Percentiles rank a stretch among this genome's conserved stretches.
phyloP scores from a whole-genome alignment of 2,113 vertebrate genomes.

The Hoplias malabaricus region DNA sequence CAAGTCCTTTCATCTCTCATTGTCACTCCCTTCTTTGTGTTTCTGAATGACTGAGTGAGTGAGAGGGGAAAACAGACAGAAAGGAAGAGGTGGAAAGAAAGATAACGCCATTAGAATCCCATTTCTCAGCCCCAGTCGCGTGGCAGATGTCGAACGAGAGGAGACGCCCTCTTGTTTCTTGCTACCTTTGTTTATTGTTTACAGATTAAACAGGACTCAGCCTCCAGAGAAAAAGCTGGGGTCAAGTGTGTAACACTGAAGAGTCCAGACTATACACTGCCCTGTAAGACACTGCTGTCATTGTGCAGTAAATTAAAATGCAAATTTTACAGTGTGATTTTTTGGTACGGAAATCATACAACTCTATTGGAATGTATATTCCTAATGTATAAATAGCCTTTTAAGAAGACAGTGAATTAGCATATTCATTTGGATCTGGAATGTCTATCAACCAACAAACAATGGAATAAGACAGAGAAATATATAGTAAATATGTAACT shows the following conservation, averaged over 20 bases:
- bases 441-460: too few relatives aligned
- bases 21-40: conserved; percentile 62
- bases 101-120: conserved; percentile 80
- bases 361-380: too few relatives aligned
- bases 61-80: conserved; percentile 45
- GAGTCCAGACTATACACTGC: background rate
- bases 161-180: conserved; percentile 58
- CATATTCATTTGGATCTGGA: too few relatives aligned
- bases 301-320: too few relatives aligned
- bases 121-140: conserved; percentile 80
- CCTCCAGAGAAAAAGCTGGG: conserved; percentile 67
- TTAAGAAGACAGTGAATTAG: too few relatives aligned
- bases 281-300: too few relatives aligned
- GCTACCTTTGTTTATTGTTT: conserved; percentile 75
- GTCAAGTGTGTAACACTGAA: conserved; percentile 61
- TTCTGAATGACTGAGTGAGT: conserved; percentile 67
- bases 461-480: too few relatives aligned
- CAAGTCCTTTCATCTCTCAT: conserved; percentile 90
- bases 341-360: too few relatives aligned
- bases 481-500: too few relatives aligned
- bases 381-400: too few relatives aligned
- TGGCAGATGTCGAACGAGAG: conserved; percentile 80
- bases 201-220: conserved; percentile 71
- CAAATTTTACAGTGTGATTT: too few relatives aligned
- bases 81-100: background rate